Conservation (phyloP, 2,888 invertebrate species). For the Metellina segmentata region DNA sequence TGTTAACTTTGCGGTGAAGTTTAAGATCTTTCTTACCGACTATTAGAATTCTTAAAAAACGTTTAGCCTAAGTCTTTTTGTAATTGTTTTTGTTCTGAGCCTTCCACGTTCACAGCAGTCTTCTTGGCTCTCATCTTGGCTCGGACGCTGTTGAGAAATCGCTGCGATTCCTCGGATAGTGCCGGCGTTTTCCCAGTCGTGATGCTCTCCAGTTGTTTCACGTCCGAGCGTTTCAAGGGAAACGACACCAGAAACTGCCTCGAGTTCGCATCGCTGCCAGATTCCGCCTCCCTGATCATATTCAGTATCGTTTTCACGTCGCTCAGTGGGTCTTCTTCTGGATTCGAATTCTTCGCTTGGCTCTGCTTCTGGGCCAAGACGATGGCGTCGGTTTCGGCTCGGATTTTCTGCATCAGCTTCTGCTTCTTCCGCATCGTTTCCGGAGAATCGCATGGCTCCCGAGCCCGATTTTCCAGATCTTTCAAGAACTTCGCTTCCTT, state of each 20-base stretch:
- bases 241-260: constrained; percentile 49
- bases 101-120: neutral
- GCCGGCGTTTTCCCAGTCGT: neutral
- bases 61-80: no score
- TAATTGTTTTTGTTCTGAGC: no score
- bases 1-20: no score
- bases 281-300: constrained; percentile 37
- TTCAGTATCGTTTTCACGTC: constrained; percentile 29
- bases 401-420: constrained; percentile 51
- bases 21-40: no score
- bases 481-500: constrained; percentile 61
- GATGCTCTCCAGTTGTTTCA: constrained; percentile 20
- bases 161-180: constrained; percentile 44
- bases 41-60: no score
- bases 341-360: neutral
- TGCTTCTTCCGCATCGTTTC: constrained; percentile 30
- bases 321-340: constrained; percentile 26
- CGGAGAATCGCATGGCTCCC: constrained; percentile 8
- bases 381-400: constrained; percentile 53
- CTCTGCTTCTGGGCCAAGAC: constrained; percentile 6
- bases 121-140: constrained; percentile 55
- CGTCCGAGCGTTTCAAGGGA: constrained; percentile 28
- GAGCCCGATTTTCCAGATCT: constrained; percentile 23
- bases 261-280: constrained; percentile 17
- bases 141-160: constrained; percentile 31